A percentile compares a stretch with the other conserved stretches of the same genome.
Evolutionary conservation across 2,888 invertebrate genomes (phyloP).

Genomic region (Tupiocoris notatus): DNA sequence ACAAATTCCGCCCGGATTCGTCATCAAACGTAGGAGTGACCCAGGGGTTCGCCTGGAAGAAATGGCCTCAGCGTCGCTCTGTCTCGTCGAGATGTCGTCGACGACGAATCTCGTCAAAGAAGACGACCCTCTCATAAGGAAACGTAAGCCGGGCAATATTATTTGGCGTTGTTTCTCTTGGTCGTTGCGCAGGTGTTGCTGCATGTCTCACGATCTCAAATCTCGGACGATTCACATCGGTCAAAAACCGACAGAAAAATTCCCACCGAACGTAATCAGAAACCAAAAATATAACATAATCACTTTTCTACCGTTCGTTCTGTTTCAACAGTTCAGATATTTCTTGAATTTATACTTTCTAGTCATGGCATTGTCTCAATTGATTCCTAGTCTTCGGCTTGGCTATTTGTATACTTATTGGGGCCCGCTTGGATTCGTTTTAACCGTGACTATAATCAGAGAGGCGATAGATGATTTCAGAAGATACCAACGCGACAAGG

Average conservation of each 20-base stretch:
- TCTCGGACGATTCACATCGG: constrained; percentile 77
- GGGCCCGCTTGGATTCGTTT: constrained; percentile 96
- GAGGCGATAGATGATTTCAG: constrained; percentile 96
- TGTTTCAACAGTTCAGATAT: constrained; percentile 98
- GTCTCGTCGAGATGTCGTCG: constrained; percentile 51
- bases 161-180: constrained; percentile 63
- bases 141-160: constrained; percentile 58
- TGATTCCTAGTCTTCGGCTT: constrained; percentile 93
- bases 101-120: constrained; percentile 60
- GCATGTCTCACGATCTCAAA: constrained; percentile 70
- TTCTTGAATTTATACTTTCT: constrained; percentile 98
- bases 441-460: constrained; percentile 91
- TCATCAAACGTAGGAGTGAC: constrained; percentile 28
- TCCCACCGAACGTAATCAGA: constrained; percentile 91
- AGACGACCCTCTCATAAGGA: constrained; percentile 69
- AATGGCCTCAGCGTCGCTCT: constrained; percentile 50
- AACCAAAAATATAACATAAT: constrained; percentile 97
- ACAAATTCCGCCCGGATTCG: constrained; percentile 18
- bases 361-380: constrained; percentile 96
- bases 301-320: constrained; percentile 86
- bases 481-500: constrained; percentile 87
- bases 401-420: constrained; percentile 99
- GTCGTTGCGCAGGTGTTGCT: constrained; percentile 68
- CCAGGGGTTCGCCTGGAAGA: constrained; percentile 35
- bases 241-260: constrained; percentile 74